Evolutionary conservation across 1,140 invertebrate genomes (phyloP).

Genomic region (Glossosoma conforme): DNA sequence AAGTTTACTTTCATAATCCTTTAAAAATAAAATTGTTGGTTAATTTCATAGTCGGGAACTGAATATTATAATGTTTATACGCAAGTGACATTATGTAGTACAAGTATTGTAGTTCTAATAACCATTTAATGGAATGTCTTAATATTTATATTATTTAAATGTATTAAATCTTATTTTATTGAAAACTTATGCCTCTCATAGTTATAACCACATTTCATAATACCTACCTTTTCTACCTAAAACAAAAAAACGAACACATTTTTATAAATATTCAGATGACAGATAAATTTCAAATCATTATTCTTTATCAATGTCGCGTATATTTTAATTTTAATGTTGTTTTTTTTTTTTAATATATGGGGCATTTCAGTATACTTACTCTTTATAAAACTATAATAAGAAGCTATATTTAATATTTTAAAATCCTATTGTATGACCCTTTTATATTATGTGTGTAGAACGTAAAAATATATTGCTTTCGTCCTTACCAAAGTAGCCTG

Average conservation of each 20-base stretch:
- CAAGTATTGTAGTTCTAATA: not conserved
- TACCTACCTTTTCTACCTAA: not conserved
- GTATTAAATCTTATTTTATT: too few relatives aligned
- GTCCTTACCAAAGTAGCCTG: not conserved
- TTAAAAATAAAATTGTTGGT: not conserved
- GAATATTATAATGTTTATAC: not conserved
- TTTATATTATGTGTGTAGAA: too few relatives aligned
- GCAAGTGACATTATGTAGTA: not conserved
- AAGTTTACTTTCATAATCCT: not conserved
- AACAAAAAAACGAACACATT: not conserved
- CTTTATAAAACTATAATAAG: too few relatives aligned
- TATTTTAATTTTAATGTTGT: too few relatives aligned
- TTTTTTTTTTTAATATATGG: not conserved
- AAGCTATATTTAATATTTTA: too few relatives aligned
- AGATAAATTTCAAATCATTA: too few relatives aligned
- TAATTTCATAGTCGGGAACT: not conserved
- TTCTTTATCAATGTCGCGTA: too few relatives aligned
- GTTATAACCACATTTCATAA: not conserved
- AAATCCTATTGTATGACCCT: too few relatives aligned
- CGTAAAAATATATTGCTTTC: too few relatives aligned
- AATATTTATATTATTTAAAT: not conserved
- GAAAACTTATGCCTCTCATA: not conserved
- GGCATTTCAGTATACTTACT: not conserved
- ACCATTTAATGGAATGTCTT: not conserved
- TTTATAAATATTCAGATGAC: not conserved